Conservation (phyloP, 2,888 invertebrate species). For the Acleris laterana region DNA sequence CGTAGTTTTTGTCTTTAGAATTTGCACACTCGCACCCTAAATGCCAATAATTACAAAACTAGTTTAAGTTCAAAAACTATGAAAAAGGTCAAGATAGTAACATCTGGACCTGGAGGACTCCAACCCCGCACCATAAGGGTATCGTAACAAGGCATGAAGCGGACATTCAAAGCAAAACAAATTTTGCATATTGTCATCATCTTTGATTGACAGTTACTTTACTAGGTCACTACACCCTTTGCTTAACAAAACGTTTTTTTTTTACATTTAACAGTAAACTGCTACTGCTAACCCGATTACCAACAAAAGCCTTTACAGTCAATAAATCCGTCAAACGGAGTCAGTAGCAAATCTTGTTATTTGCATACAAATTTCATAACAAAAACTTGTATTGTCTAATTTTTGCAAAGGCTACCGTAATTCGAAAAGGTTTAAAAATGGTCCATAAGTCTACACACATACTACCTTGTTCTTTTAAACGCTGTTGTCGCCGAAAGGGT, state of each 20-base stretch:
- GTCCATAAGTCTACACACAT: conserved; percentile 54
- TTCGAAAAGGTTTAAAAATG: conserved; percentile 41
- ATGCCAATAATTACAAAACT: too few relatives aligned
- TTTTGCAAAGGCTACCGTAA: too few relatives aligned
- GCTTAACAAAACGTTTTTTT: conserved; percentile 41
- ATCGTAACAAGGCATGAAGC: too few relatives aligned
- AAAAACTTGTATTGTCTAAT: conserved; percentile 63
- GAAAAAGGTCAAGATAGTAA: too few relatives aligned
- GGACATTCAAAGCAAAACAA: too few relatives aligned
- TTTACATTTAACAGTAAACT: conserved; percentile 44
- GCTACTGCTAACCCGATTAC: conserved; percentile 56
- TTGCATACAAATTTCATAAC: conserved; percentile 77
- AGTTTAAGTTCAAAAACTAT: too few relatives aligned
- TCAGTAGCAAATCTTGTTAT: conserved; percentile 82
- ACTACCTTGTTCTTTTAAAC: conserved; percentile 53
- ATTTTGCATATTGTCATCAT: background rate
- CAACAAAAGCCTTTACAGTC: conserved; percentile 56
- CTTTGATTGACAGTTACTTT: conserved; percentile 28
- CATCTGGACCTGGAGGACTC: too few relatives aligned
- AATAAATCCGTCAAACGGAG: conserved; percentile 62
- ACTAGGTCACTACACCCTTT: conserved; percentile 20
- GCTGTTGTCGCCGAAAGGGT: conserved; percentile 52
- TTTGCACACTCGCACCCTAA: too few relatives aligned
- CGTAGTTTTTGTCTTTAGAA: too few relatives aligned
- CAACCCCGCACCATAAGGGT: too few relatives aligned